A percentile compares a stretch with the other conserved stretches of the same genome.
phyloP scores from a whole-genome alignment of 2,113 vertebrate genomes.

The Daphoenositta chrysoptera region DNA sequence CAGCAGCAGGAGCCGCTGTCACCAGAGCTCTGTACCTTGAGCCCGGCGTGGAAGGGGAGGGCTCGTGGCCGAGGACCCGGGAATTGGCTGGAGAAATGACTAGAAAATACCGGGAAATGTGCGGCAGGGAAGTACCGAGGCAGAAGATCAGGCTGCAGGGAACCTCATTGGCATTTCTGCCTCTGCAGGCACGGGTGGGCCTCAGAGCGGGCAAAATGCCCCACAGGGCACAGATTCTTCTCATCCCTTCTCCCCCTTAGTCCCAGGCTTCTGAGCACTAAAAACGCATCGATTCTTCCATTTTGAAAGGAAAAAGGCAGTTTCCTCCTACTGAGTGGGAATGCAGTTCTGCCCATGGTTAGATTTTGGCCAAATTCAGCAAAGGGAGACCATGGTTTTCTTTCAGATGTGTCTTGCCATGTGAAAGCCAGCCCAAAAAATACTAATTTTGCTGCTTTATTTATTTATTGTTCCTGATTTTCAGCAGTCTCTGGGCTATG shows the following conservation, averaged over 20 bases:
- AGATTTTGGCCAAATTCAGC: not conserved
- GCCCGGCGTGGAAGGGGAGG: not conserved
- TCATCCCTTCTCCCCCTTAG: not conserved
- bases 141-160: not conserved
- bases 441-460: not conserved
- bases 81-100: not conserved
- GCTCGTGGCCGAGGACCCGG: not conserved
- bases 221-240: not conserved
- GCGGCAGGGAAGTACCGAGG: not conserved
- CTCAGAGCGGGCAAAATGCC: not conserved
- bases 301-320: not conserved
- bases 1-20: fast-evolving
- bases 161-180: not conserved
- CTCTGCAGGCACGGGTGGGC: not conserved
- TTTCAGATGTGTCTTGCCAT: not conserved
- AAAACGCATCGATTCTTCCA: not conserved
- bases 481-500: not conserved
- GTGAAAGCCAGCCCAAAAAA: not conserved
- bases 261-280: not conserved
- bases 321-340: not conserved
- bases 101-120: not conserved
- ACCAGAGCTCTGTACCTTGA: not conserved
- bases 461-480: not conserved
- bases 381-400: not conserved
- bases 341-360: not conserved